Base-by-base conservation (phyloP, 37 sponge, comb jelly and placozoan species). In the Theonella swinhoei region DNA sequence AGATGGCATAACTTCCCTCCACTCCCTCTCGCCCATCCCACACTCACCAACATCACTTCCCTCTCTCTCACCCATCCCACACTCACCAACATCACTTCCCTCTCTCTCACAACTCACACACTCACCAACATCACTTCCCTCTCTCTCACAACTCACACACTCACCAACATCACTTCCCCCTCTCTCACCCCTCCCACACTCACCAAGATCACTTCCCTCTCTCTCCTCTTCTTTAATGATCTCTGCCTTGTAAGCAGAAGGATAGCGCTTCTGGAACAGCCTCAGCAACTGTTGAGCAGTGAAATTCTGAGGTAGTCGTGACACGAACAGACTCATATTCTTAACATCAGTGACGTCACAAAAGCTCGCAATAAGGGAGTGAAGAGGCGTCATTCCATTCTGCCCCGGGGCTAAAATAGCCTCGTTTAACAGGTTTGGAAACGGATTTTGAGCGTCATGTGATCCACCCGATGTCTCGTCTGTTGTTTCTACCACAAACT, bases 241-340 rank as follows among this genome's bases (percentile, higher is more conserved):
- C 86, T 87, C 85, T 17, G 80, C 89, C 54, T 85, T 71, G 76
- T 88, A 92, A 62, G 70, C 93, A 3, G 88, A 83, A 1, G 93
- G 93, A 43, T 92, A 92, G 40, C 85, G 74, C 11, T 43, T 42
- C 43, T 85, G 80, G 70, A 91, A 91, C 32, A 87, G 69, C 60
- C 58, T 69, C n/a, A 88, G 77, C 31, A 92, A 78, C 73, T 88
- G 89, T 62, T 92, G 93, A 7, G 93, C 93, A 0, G 89, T 88
- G 65, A 54, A 74, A 35, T 68, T 88, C 24, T 39, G 42, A 14
- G 88, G 93, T 20, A 92, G 30, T 68, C 75, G 70, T n/a, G 67
- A 71, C 20, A 92, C 80, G 9, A 47, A 11, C 7, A 92, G 82
- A 23, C 28, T 4, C 82, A 79, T 80, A 0, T 62, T 20, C 8